These are phyloP conservation scores for Megalops cyprinoides DNA, from an alignment of 2,797 vertebrate species.

Conservation along the genomic window DNA sequence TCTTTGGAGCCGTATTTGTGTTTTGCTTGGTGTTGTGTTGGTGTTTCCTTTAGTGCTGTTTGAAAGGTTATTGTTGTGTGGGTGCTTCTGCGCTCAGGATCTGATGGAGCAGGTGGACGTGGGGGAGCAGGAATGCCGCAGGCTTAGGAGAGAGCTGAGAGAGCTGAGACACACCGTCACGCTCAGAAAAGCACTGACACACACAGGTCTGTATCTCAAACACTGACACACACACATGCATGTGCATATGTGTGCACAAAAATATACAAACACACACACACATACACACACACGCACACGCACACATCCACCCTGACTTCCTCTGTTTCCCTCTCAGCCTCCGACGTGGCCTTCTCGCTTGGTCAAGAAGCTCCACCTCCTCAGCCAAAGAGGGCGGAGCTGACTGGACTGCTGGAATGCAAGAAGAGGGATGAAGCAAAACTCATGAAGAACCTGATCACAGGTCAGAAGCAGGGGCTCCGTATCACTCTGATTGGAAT, in stretches of 20 bases:
- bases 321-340: conserved; percentile 42
- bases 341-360: conserved; percentile 27
- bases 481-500: neutral
- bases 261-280: neutral
- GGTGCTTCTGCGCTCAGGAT: conserved; percentile 55
- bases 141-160: conserved; percentile 72
- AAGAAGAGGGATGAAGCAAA: conserved; percentile 73
- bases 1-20: neutral
- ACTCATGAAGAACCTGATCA: conserved; percentile 79
- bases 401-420: conserved; percentile 74
- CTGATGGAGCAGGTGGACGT: conserved; percentile 70
- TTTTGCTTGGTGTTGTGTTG: neutral
- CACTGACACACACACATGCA: neutral
- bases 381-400: conserved; percentile 35
- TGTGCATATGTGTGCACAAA: neutral
- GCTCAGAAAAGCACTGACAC: conserved; percentile 63
- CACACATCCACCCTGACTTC: neutral
- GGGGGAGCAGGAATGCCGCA: conserved; percentile 66
- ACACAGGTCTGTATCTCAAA: conserved; percentile 54
- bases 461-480: conserved; percentile 60
- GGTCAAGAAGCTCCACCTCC: conserved; percentile 39
- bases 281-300: neutral
- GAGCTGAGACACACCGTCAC: conserved; percentile 62
- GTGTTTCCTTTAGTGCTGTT: neutral
- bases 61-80: conserved; percentile 13